Evolutionary conservation across 2,888 invertebrate species (phyloP).

Genomic region (Lissonota sp.): DNA sequence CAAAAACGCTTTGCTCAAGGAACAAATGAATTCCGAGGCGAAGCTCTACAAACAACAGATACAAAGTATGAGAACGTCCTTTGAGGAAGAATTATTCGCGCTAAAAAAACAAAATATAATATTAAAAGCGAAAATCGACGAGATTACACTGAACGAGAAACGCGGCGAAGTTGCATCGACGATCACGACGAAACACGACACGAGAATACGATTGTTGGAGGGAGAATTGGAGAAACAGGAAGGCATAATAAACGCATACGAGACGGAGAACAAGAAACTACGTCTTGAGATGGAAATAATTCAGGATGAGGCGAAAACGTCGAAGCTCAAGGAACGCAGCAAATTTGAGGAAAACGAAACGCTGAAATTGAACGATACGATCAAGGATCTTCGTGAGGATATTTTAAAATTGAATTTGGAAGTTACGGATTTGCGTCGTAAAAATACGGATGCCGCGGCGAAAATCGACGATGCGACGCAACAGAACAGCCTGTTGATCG

Average conservation of each 20-base stretch:
- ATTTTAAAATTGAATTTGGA: conserved; percentile 77
- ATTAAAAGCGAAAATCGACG: conserved; percentile 79
- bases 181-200: conserved; percentile 68
- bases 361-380: conserved; percentile 74
- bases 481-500: conserved; percentile 78
- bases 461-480: conserved; percentile 78
- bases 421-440: conserved; percentile 75
- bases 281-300: conserved; percentile 76
- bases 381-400: conserved; percentile 80
- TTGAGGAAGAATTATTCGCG: conserved; percentile 79
- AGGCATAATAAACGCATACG: conserved; percentile 78
- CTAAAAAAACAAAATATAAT: conserved; percentile 81
- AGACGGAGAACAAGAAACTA: conserved; percentile 80
- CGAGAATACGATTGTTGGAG: conserved; percentile 73
- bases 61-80: conserved; percentile 77
- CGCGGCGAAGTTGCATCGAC: conserved; percentile 61
- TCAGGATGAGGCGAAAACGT: conserved; percentile 76
- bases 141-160: conserved; percentile 73
- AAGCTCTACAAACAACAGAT: conserved; percentile 79
- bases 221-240: conserved; percentile 80
- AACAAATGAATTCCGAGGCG: conserved; percentile 78
- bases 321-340: conserved; percentile 71
- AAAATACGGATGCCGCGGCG: conserved; percentile 74
- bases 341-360: conserved; percentile 69
- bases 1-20: conserved; percentile 75